A percentile compares a stretch with the other conserved stretches of the same genome.
Conservation (phyloP, 2,797 vertebrate species). For the Spea hammondii region DNA sequence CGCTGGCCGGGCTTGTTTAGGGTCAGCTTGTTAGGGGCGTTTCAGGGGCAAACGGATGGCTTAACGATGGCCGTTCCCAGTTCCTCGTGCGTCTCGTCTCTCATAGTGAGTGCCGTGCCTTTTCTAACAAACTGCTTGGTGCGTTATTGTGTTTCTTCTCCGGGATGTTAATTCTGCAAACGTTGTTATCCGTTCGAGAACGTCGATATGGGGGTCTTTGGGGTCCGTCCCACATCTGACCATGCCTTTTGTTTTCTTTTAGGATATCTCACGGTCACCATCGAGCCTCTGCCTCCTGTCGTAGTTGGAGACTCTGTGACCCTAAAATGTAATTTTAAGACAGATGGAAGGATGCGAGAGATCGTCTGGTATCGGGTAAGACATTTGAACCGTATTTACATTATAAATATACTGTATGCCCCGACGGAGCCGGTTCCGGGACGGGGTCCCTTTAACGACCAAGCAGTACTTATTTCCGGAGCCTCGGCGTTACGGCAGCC, state of each 20-base stretch:
- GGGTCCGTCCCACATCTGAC: constrained; percentile 34
- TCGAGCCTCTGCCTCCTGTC: constrained; percentile 93
- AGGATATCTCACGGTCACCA: constrained; percentile 97
- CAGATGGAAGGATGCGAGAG: constrained; percentile 92
- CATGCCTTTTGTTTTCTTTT: constrained; percentile 6
- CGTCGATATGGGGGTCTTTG: neutral
- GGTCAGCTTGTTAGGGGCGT: too few species aligned
- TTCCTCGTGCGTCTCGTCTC: too few species aligned
- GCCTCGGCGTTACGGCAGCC: neutral
- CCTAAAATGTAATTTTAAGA: constrained; percentile 99
- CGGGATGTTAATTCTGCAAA: too few species aligned
- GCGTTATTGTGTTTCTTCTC: too few species aligned
- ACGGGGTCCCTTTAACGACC: too few species aligned
- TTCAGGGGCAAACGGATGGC: too few species aligned
- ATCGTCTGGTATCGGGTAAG: constrained; percentile 99
- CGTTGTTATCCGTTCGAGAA: too few species aligned
- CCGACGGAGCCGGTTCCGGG: neutral
- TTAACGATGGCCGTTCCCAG: too few species aligned
- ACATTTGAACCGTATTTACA: neutral
- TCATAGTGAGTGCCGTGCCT: too few species aligned
- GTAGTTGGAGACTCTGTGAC: constrained; percentile 96
- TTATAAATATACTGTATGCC: neutral
- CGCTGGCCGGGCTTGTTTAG: too few species aligned
- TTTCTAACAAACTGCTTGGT: too few species aligned
- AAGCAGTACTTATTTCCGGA: too few species aligned